Evolutionary conservation across 92 coral and sea anemone genomes (phyloP), one percentile per base, ranked within the genome.

Genomic region (Umimayanthus kanabou): DNA sequence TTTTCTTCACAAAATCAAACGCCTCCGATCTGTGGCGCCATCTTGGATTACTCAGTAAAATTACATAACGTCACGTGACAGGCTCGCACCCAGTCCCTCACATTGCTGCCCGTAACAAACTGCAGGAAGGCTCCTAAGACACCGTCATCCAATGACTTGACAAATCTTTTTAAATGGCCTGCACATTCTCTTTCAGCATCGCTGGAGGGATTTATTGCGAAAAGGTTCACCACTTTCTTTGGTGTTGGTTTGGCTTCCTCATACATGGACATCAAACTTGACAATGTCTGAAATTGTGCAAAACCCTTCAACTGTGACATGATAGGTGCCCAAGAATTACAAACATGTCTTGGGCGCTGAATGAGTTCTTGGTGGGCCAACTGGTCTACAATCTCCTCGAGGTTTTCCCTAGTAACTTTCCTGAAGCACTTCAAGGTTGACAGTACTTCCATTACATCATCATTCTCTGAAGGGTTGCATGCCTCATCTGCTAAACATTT

Each of bases 291-390:
- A 65, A 90, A 90, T 25, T 90, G 20, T 53, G 66, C 9, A 20
- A 23, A 76, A 50, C 18, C 66, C 55, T 90, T 86, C 26, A 90
- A 66, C 23, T 49, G 5, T 9, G 42, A 39, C 49, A 81, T 57
- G 26, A 90, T 87, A 14, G 90, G 92, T 33, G 73, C 73, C 92
- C 90, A 90, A n/a, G 92, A 88, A 86, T 90, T 90, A 20, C 90
- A 77, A 50, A 90, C 47, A 81, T 90, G 86, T 79, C 83, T 86
- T 37, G 92, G 92, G 43, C 88, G 83, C 42, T 90, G 89, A n/a
- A 90, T 73, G 43, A 90, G 79, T 73, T 90, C 92, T 86, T 90
- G 92, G 29, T 86, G 92, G n/a, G 92, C 55, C 10, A 49, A 49
- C 6, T 49, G 9, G 7, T 49, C 10, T 13, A 86, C 71, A 43